Evolutionary conservation across 2,113 vertebrate genomes (phyloP).

Genomic region (Hemichromis elongatus): DNA sequence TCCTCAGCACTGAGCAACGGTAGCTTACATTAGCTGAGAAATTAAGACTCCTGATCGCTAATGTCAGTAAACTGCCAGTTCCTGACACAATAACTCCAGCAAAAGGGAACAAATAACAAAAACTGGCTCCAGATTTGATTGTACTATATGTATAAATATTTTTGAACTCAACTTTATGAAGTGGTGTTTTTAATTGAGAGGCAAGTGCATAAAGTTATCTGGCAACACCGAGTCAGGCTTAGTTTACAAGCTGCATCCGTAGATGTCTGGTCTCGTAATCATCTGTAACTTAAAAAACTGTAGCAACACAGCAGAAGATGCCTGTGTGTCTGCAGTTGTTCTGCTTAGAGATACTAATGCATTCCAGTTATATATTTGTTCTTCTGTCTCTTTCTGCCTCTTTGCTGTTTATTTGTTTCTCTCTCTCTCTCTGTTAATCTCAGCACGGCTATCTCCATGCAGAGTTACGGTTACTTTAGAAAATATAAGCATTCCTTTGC

Average conservation of each 20-base stretch:
- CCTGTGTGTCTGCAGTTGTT: neutral
- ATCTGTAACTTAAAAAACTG: neutral
- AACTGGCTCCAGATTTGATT: neutral
- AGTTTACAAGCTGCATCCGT: neutral
- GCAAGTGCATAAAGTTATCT: neutral
- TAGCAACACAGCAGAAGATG: neutral
- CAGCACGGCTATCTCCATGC: conserved; percentile 4
- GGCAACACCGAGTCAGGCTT: neutral
- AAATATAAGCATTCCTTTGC: conserved; percentile 62
- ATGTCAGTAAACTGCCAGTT: neutral
- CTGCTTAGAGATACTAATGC: neutral
- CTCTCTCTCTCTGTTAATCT: conserved; percentile 6
- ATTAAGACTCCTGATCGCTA: neutral
- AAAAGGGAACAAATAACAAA: neutral
- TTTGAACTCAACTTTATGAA: neutral
- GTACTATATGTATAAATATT: neutral
- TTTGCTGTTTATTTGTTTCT: neutral
- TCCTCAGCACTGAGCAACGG: no score
- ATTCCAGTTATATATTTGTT: neutral
- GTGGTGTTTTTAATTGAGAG: neutral
- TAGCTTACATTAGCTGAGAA: no score
- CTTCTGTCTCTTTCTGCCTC: neutral
- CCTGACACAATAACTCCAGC: neutral
- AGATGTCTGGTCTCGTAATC: neutral
- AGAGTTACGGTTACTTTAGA: conserved; percentile 53